Conservation (phyloP, 1,140 invertebrate genomes). For the Megalopta genalis region DNA sequence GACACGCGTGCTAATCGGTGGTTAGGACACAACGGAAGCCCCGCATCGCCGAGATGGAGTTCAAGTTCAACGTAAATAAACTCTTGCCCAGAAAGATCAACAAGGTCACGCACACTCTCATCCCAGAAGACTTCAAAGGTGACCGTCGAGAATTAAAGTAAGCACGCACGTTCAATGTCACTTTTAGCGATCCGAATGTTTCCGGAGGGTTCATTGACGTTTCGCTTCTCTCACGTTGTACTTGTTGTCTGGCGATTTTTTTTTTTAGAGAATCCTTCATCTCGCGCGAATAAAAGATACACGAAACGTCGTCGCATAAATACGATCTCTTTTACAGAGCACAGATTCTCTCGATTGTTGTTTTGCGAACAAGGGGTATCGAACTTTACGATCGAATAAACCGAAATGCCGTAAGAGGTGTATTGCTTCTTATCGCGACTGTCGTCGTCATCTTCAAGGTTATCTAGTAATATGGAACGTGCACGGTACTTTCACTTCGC, state of each 20-base stretch:
- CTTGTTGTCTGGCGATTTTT: not conserved
- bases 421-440: constrained; percentile 18
- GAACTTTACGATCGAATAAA: not conserved
- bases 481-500: constrained; percentile 37
- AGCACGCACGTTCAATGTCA: constrained; percentile 69
- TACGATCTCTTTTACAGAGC: no score
- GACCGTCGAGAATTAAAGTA: constrained; percentile 82
- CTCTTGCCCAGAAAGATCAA: constrained; percentile 82
- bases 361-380: no score
- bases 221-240: no score
- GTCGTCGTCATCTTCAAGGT: constrained; percentile 49
- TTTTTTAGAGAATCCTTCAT: not conserved
- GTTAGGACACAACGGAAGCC: not conserved
- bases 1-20: not conserved
- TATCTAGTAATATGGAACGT: constrained; percentile 37
- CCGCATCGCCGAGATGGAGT: constrained; percentile 79
- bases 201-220: not conserved
- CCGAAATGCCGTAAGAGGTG: constrained; percentile 24
- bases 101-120: constrained; percentile 82
- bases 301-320: not conserved
- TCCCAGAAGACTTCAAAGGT: constrained; percentile 83
- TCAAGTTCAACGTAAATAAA: constrained; percentile 83
- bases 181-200: not conserved
- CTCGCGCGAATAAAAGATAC: no score
- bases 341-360: not conserved